Evolutionary conservation across 1,140 invertebrate genomes (phyloP).

Genomic region (Pogonomyrmex barbatus): DNA sequence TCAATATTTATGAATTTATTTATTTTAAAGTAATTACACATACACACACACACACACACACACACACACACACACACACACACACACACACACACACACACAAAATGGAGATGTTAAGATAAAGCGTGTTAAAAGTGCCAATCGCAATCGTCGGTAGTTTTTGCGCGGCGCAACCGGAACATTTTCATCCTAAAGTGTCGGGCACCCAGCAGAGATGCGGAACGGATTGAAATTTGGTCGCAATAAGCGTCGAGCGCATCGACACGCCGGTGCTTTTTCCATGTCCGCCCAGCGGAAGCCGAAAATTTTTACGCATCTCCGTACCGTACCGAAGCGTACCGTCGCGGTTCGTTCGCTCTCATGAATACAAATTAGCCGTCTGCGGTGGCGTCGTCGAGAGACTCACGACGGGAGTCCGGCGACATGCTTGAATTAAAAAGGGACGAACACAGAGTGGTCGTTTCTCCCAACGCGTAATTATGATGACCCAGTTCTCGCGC

Average conservation of each 20-base stretch:
- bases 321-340: constrained; percentile 29
- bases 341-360: constrained; percentile 48
- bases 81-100: background rate
- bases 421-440: constrained; percentile 62
- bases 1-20: background rate
- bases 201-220: background rate
- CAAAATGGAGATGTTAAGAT: background rate
- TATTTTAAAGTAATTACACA: background rate
- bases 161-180: background rate
- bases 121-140: constrained; percentile 22
- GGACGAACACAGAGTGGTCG: constrained; percentile 33
- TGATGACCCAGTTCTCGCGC: constrained; percentile 54
- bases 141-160: background rate
- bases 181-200: constrained; percentile 8
- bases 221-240: constrained; percentile 59
- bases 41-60: no score
- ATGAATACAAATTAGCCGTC: constrained; percentile 67
- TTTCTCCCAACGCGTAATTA: constrained; percentile 62
- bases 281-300: constrained; percentile 20
- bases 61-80: no score
- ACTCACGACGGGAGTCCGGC: background rate
- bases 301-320: constrained; percentile 62
- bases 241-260: constrained; percentile 39
- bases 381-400: constrained; percentile 33
- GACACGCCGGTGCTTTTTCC: constrained; percentile 43